A percentile compares a stretch with the other conserved stretches of the same genome.
These are phyloP conservation scores for Urophycis tenuis DNA, from an alignment of 2,797 vertebrate species.

Conservation along the genomic window DNA sequence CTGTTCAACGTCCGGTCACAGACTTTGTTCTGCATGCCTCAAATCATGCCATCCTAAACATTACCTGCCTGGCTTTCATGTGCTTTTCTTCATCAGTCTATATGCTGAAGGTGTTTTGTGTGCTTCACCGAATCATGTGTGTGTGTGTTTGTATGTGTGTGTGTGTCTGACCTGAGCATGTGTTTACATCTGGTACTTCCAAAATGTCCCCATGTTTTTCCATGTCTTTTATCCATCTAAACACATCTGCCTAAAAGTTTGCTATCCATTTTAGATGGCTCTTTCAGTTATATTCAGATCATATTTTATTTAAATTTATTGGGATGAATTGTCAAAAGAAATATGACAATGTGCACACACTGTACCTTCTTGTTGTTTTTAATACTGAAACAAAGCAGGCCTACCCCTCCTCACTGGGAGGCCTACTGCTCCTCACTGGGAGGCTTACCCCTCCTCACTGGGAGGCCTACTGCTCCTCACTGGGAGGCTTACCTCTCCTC, in stretches of 20 bases:
- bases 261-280: no score
- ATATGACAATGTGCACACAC: neutral
- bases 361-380: no score
- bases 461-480: no score
- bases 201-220: neutral
- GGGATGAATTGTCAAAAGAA: neutral
- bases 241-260: neutral
- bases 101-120: neutral
- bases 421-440: no score
- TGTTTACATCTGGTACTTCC: neutral
- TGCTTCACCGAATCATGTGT: neutral
- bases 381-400: neutral
- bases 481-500: no score
- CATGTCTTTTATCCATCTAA: neutral
- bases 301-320: neutral
- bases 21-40: neutral
- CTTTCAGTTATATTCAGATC: neutral
- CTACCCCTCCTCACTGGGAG: no score
- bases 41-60: neutral
- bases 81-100: neutral
- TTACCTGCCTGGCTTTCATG: neutral
- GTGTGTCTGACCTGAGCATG: neutral
- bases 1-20: neutral
- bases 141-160: neutral
- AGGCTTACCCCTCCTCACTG: no score